Conservation (phyloP, 2,113 vertebrate genomes). For the Athene noctua region DNA sequence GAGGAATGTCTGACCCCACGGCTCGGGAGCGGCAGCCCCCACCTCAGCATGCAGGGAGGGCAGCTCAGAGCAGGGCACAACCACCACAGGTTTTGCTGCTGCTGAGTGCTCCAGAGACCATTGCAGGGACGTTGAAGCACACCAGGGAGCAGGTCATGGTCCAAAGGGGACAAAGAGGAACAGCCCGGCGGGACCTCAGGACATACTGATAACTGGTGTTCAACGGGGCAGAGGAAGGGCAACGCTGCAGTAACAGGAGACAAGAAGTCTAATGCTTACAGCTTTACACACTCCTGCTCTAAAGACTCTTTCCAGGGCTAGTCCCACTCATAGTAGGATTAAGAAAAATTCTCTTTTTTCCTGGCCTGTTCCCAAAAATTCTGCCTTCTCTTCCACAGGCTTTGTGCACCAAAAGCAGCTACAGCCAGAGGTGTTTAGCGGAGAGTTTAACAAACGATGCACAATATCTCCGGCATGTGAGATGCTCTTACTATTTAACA, state of each 20-base stretch:
- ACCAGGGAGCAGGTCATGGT: neutral
- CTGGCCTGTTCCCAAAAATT: neutral
- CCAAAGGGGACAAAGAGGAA: neutral
- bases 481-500: neutral
- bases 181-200: rapidly evolving
- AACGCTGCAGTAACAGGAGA: neutral
- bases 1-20: neutral
- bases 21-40: rapidly evolving
- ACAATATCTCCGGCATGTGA: neutral
- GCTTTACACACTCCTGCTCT: neutral
- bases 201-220: rapidly evolving
- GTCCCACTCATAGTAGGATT: neutral
- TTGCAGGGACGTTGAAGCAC: neutral
- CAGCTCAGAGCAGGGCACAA: neutral
- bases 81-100: neutral
- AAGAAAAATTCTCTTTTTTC: neutral
- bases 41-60: neutral
- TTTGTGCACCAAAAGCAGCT: neutral
- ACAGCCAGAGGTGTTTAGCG: neutral
- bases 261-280: neutral
- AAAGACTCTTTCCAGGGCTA: neutral
- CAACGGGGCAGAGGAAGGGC: neutral
- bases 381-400: neutral
- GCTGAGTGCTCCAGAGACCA: neutral
- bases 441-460: neutral